A percentile compares a stretch with the other conserved stretches of the same genome.
phyloP scores from a whole-genome alignment of 2,797 vertebrate genomes.

The Galaxias olidus region DNA sequence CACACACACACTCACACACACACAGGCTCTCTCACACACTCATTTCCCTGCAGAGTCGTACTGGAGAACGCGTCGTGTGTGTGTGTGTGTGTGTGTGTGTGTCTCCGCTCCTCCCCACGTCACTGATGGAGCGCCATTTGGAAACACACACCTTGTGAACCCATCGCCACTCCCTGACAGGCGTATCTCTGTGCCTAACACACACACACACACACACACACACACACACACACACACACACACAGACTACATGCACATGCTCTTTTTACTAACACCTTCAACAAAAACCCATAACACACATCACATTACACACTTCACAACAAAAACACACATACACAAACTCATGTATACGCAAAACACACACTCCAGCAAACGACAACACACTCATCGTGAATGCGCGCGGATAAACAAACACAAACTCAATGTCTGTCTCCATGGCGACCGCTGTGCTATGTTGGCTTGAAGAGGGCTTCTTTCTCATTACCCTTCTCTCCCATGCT shows the following conservation, averaged over 20 bases:
- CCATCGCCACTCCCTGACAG: constrained; percentile 59
- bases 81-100: too few species aligned
- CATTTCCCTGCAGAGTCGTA: constrained; percentile 61
- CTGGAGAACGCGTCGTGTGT: constrained; percentile 60
- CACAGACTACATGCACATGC: not conserved
- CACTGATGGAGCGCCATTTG: constrained; percentile 58
- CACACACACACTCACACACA: not conserved
- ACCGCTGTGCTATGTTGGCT: constrained; percentile 13
- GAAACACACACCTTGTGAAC: constrained; percentile 62
- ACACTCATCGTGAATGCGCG: too few species aligned
- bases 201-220: constrained; percentile 9
- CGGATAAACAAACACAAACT: constrained; percentile 4
- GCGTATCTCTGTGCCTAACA: constrained; percentile 32
- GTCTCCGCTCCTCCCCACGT: constrained; percentile 54
- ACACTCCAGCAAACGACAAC: not conserved
- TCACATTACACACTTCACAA: not conserved
- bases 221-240: constrained; percentile 12
- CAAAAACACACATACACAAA: too few species aligned
- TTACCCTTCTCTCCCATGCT: not conserved
- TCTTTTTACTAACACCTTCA: not conserved
- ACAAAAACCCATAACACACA: not conserved
- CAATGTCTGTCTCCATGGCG: not conserved
- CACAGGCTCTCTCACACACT: constrained; percentile 1
- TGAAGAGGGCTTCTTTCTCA: constrained; percentile 24
- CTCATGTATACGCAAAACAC: too few species aligned